phyloP scores from a whole-genome alignment of 1,140 invertebrate genomes.

The Gryon sp. region DNA sequence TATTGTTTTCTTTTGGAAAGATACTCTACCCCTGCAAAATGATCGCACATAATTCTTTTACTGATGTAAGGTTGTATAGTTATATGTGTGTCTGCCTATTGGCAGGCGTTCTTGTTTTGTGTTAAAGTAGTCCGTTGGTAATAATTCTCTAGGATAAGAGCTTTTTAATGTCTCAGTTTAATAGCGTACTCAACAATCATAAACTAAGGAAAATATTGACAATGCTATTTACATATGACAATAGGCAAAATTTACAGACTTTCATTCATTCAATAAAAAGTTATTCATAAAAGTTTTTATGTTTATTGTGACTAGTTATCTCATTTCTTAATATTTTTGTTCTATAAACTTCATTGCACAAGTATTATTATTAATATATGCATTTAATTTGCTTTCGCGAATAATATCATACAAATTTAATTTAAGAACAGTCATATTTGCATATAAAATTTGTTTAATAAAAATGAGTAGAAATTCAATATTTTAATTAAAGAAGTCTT shows the following conservation, averaged over 20 bases:
- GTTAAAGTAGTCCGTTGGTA: constrained; percentile 20
- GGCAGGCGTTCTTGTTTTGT: constrained; percentile 29
- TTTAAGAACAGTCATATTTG: no score
- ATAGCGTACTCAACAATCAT: constrained; percentile 19
- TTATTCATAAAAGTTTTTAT: no score
- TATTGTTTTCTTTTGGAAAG: background rate
- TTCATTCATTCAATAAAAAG: no score
- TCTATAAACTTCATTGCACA: no score
- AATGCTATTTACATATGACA: constrained; percentile 21
- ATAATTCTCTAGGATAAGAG: constrained; percentile 31
- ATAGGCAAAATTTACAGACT: constrained; percentile 17
- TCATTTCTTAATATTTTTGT: no score
- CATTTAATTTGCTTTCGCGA: no score
- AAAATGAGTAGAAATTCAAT: no score
- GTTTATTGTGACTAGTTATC: no score
- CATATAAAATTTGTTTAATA: no score
- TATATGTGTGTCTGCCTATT: constrained; percentile 22
- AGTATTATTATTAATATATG: no score
- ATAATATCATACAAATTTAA: no score
- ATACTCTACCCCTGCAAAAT: constrained; percentile 23
- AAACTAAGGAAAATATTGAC: constrained; percentile 42
- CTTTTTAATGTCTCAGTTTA: constrained; percentile 47
- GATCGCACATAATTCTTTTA: background rate
- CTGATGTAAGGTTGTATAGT: background rate
- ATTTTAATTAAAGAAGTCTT: no score